Percentiles rank a stretch among this genome's conserved stretches.
Conservation (phyloP, 2,113 vertebrate genomes). For the Menidia beryllina region DNA sequence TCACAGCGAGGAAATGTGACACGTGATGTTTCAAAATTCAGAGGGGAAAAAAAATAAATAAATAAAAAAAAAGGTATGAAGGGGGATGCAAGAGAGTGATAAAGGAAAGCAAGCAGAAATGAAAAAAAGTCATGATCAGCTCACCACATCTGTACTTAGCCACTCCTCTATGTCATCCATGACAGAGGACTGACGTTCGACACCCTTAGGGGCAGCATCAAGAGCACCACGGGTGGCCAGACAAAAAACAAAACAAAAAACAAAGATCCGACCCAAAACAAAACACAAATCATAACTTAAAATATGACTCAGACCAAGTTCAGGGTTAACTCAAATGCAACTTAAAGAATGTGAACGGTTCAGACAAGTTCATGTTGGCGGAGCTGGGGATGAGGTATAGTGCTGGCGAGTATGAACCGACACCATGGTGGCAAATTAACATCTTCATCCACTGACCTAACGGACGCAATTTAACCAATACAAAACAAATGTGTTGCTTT, state of each 20-base stretch:
- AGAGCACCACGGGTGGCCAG: constrained; percentile 79
- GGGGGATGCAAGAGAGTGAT: constrained; percentile 4
- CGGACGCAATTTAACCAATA: neutral
- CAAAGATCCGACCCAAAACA: constrained; percentile 78
- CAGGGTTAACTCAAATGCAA: constrained; percentile 61
- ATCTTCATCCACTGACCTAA: neutral
- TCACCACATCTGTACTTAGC: constrained; percentile 99
- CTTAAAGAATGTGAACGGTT: constrained; percentile 38
- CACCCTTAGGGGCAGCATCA: constrained; percentile 87
- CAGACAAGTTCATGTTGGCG: too few species aligned
- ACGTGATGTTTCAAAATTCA: constrained; percentile 14
- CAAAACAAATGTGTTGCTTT: neutral
- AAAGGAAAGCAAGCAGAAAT: constrained; percentile 62
- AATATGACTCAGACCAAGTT: constrained; percentile 17
- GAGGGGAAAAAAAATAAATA: too few species aligned
- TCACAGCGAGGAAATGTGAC: constrained; percentile 36
- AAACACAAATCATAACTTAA: constrained; percentile 73
- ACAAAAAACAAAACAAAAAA: constrained; percentile 68
- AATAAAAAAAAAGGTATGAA: neutral
- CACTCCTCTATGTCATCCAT: constrained; percentile 99
- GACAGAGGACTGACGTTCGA: constrained; percentile 93
- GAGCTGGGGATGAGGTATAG: neutral
- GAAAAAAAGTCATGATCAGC: constrained; percentile 78
- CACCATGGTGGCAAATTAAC: neutral
- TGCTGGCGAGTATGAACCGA: neutral